Evolutionary conservation across 2,888 invertebrate species (phyloP), one percentile per base, ranked within the genome.

Genomic region (Cerastis leucographa): DNA sequence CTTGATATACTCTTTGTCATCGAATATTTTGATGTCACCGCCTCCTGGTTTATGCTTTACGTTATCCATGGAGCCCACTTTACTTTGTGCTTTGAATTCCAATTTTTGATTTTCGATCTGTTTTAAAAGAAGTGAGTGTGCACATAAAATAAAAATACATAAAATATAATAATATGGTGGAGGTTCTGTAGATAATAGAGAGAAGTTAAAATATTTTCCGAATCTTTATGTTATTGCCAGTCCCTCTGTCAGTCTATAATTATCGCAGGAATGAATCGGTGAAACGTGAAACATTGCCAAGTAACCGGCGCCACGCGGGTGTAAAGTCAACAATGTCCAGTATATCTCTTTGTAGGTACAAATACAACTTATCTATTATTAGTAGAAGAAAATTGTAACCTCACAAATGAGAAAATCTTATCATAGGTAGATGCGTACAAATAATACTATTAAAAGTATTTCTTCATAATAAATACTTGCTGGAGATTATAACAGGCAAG

Each of bases 11-110:
- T 98, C 98, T 97, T 98, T 98, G 96, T 99, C 99, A 94, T 99
- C 98, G 95, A 99, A 99, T 92, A 99, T 99, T 97, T 99, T 99
- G 96, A 98, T 98, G 88, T 99, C 98, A 68, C 99, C 99, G 83
- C 99, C 99, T 89, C 99, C 98, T 77, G 99, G 99, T 97, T 97
- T 98, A 97, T 99, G 98, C 94, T 98, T 98, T 89, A 99, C 97
- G 96, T 99, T 99, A 95, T 99, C 98, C 97, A 99, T 93, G 76
- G 99, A 99, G 89, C 99, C 99, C 89, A 99, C 97, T 97, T 99
- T 99, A 96, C 99, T 99, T 96, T 98, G 98, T 86, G 98, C 99
- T 97, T 99, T 99, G 96, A 99, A 98, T 91, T 99, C 99, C 96
- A 99, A 95, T 96, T 99, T 99, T 97, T 98, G 98, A 91, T 97